Conservation (phyloP, 2,797 vertebrate species). For the Lepilemur septentrionalis region DNA sequence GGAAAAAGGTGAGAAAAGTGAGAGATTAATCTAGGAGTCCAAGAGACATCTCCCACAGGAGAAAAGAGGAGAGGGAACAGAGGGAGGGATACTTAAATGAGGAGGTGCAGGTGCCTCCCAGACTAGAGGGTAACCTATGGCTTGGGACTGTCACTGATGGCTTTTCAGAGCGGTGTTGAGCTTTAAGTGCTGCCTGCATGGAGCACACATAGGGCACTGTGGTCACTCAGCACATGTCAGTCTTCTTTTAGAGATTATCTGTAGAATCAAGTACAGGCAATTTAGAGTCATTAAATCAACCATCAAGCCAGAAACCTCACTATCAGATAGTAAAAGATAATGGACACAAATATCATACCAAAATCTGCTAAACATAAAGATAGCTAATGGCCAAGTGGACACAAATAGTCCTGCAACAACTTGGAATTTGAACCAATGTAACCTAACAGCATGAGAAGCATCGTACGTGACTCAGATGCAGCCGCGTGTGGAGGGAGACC, state of each 20-base stretch:
- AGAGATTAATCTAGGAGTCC: neutral
- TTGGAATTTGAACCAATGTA: neutral
- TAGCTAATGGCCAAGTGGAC: neutral
- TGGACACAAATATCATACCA: neutral
- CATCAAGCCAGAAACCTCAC: neutral
- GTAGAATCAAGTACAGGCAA: neutral
- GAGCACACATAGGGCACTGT: neutral
- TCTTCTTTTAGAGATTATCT: neutral
- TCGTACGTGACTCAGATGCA: neutral
- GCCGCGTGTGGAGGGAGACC: fast-evolving
- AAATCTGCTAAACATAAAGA: neutral
- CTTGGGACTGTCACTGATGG: fast-evolving
- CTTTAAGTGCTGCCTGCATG: neutral
- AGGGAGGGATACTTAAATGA: neutral
- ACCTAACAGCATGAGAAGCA: neutral
- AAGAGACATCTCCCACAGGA: neutral
- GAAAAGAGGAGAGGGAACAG: neutral
- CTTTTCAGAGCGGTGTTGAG: neutral
- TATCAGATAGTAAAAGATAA: neutral
- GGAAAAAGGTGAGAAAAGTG: neutral
- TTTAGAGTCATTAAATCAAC: neutral
- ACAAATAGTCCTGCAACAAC: neutral
- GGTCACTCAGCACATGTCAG: neutral
- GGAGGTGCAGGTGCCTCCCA: fast-evolving
- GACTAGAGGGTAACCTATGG: too few relatives aligned